Evolutionary conservation across 2,113 vertebrate genomes (phyloP).

Genomic region (Steatornis caripensis): DNA sequence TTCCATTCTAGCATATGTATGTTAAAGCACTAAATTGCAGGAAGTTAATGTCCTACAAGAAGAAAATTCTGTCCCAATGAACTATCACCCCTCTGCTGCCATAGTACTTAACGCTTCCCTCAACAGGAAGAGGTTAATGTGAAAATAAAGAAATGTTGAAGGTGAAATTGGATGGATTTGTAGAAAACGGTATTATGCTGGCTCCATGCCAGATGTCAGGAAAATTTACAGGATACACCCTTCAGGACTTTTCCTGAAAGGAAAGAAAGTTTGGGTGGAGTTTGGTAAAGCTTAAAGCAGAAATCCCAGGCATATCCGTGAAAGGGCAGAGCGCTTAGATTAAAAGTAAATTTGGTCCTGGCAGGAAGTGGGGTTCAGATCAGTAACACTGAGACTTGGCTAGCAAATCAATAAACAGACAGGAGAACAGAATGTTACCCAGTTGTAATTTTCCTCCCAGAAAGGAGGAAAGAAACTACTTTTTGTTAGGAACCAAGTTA

Average conservation of each 20-base stretch:
- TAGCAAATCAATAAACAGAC: background rate
- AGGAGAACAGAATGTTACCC: background rate
- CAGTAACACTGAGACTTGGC: background rate
- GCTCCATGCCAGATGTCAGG: background rate
- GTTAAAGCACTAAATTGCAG: background rate
- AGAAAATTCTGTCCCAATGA: background rate
- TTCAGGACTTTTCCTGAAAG: conserved; percentile 48
- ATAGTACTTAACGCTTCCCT: background rate
- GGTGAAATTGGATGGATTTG: background rate
- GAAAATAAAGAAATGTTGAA: background rate
- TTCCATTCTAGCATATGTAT: background rate
- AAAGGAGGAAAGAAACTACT: background rate
- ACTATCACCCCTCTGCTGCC: background rate
- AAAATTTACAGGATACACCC: conserved; percentile 39
- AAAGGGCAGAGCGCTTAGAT: background rate
- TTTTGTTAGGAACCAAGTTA: background rate
- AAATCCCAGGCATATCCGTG: background rate
- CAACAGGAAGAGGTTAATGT: background rate
- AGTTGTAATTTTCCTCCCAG: background rate
- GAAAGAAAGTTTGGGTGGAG: conserved; percentile 52
- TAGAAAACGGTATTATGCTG: background rate
- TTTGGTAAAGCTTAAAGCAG: background rate
- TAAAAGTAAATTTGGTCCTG: background rate
- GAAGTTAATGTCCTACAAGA: background rate
- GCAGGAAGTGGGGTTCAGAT: background rate